Conservation (phyloP, 2,113 vertebrate genomes). For the Rattus rattus region DNA sequence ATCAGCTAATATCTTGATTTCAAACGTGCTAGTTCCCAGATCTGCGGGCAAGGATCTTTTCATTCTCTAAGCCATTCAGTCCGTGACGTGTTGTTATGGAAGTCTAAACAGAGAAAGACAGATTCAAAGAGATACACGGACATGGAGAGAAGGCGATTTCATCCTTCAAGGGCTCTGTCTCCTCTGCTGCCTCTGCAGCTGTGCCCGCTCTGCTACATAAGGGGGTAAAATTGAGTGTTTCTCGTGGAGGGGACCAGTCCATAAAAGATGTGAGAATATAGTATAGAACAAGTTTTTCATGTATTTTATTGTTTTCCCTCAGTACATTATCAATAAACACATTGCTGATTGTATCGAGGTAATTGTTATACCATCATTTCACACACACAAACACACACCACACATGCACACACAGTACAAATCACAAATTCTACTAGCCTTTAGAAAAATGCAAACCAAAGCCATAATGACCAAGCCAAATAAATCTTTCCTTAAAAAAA, state of each 20-base stretch:
- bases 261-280: background rate
- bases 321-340: conserved; percentile 48
- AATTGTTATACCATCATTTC: background rate
- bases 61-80: background rate
- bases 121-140: conserved; percentile 3
- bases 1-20: background rate
- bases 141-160: background rate
- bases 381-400: background rate
- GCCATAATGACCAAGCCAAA: background rate
- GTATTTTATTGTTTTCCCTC: conserved; percentile 49
- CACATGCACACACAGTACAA: background rate
- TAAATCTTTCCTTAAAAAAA: background rate
- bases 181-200: background rate
- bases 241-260: background rate
- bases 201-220: background rate
- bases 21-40: conserved; percentile 7
- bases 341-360: conserved; percentile 20
- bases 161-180: background rate
- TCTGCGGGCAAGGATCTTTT: conserved; percentile 6
- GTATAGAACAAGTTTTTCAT: background rate
- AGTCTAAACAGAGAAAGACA: background rate
- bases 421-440: background rate
- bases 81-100: background rate
- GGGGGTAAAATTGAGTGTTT: conserved; percentile 29
- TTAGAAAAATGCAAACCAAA: conserved; percentile 37